Conservation (phyloP, 2,113 vertebrate genomes). For the Planiliza haematocheilus region DNA sequence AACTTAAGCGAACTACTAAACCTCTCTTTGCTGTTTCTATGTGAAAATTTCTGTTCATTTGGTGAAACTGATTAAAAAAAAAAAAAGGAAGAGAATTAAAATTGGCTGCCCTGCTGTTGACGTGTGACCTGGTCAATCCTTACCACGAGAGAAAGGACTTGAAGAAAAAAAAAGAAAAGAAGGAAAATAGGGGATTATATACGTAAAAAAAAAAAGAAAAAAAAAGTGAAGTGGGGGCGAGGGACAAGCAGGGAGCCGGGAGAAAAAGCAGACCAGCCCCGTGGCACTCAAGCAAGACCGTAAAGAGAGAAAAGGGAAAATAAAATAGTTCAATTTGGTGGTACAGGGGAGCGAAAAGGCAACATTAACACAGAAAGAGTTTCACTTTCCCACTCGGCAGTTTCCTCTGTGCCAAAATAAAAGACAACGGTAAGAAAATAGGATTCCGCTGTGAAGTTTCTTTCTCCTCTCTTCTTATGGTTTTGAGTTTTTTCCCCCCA, state of each 20-base stretch:
- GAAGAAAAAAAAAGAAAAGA: slow-evolving; percentile 5
- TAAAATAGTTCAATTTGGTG: slow-evolving; percentile 42
- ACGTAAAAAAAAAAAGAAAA: neutral
- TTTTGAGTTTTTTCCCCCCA: slow-evolving; percentile 16
- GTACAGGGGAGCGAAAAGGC: slow-evolving; percentile 33
- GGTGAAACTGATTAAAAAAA: slow-evolving; percentile 7
- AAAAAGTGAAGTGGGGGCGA: slow-evolving; percentile 24
- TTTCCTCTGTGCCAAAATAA: slow-evolving; percentile 58
- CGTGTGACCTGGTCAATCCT: slow-evolving; percentile 60
- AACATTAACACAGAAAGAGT: slow-evolving; percentile 66
- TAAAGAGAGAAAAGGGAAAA: slow-evolving; percentile 49
- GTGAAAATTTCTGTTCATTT: slow-evolving; percentile 27
- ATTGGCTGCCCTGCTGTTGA: slow-evolving; percentile 50
- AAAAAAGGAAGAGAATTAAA: slow-evolving; percentile 4
- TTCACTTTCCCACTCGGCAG: slow-evolving; percentile 58
- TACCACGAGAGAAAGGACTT: slow-evolving; percentile 44
- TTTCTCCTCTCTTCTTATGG: slow-evolving; percentile 13
- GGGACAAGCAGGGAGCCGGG: slow-evolving; percentile 1
- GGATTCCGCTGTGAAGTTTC: slow-evolving; percentile 47
- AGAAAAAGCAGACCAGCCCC: slow-evolving; percentile 4
- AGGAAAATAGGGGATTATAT: slow-evolving; percentile 29
- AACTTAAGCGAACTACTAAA: neutral
- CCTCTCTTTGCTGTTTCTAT: slow-evolving; percentile 6
- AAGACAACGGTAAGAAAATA: slow-evolving; percentile 43
- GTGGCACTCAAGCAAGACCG: slow-evolving; percentile 9